phyloP scores from a whole-genome alignment of 2,113 vertebrate species.

The Abramis brama region DNA sequence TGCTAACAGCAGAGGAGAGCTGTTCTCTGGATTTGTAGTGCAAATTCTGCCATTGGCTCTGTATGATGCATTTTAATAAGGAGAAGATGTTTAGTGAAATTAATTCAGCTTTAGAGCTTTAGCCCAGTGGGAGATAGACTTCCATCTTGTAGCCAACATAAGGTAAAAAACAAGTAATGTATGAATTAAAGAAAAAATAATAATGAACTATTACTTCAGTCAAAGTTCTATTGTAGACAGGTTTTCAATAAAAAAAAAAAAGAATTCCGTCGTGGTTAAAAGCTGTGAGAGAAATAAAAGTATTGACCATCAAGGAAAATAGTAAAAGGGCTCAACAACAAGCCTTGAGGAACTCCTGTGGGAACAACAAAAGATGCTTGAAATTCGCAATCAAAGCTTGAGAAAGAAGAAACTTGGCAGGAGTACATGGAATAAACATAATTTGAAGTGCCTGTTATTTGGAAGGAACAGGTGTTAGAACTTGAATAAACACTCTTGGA shows the following conservation, averaged over 20 bases:
- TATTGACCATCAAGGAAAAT: not conserved
- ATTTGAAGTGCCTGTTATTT: not conserved
- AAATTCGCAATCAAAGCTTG: not conserved
- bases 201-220: not conserved
- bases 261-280: not conserved
- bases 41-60: not conserved
- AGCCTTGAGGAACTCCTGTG: not conserved
- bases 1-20: not conserved
- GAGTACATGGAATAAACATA: not conserved
- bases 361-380: not conserved
- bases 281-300: not conserved
- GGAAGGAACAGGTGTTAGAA: not conserved
- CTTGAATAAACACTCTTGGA: not conserved
- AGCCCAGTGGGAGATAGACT: not conserved
- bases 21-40: not conserved
- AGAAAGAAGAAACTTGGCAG: not conserved
- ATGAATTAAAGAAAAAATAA: not conserved
- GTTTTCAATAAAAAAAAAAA: not conserved
- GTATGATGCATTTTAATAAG: not conserved
- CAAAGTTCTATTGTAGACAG: not conserved
- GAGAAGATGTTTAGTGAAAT: not conserved
- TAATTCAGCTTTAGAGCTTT: not conserved
- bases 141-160: not conserved
- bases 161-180: not conserved
- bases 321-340: not conserved